Evolutionary conservation across 1,140 invertebrate genomes (phyloP).

Genomic region (Drosophila pectinifera): DNA sequence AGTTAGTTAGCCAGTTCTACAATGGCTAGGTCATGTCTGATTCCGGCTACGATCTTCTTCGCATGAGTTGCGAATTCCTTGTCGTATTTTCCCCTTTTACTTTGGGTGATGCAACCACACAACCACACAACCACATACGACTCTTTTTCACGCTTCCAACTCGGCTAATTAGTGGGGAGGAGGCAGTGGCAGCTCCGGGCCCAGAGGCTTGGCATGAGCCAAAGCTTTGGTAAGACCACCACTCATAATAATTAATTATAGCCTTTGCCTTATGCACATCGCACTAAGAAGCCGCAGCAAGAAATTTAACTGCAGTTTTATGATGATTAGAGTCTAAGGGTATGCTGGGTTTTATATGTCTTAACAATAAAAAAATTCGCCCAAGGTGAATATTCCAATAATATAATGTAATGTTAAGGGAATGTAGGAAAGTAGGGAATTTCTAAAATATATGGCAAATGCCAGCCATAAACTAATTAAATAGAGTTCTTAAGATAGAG

Average conservation of each 20-base stretch:
- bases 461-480: background rate
- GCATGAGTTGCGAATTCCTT: conserved; percentile 61
- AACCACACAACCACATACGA: conserved; percentile 45
- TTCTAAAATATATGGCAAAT: too few species aligned
- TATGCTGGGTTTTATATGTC: conserved; percentile 7
- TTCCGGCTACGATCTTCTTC: conserved; percentile 31
- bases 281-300: conserved; percentile 16
- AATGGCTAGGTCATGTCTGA: conserved; percentile 44
- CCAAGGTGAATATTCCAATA: conserved; percentile 1
- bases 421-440: background rate
- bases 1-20: conserved; percentile 25
- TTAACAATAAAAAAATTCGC: conserved; percentile 3
- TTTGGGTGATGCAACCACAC: conserved; percentile 58
- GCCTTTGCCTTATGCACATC: conserved; percentile 59
- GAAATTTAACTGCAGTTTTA: conserved; percentile 35
- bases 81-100: background rate
- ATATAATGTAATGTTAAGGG: too few species aligned
- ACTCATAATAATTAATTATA: conserved; percentile 74
- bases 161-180: conserved; percentile 65
- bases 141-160: conserved; percentile 72
- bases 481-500: background rate
- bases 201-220: conserved; percentile 47
- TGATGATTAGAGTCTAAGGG: conserved; percentile 1
- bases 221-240: conserved; percentile 37
- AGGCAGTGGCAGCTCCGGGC: conserved; percentile 1